Evolutionary conservation across 2,113 vertebrate genomes (phyloP).

Genomic region (Oceanites oceanicus): DNA sequence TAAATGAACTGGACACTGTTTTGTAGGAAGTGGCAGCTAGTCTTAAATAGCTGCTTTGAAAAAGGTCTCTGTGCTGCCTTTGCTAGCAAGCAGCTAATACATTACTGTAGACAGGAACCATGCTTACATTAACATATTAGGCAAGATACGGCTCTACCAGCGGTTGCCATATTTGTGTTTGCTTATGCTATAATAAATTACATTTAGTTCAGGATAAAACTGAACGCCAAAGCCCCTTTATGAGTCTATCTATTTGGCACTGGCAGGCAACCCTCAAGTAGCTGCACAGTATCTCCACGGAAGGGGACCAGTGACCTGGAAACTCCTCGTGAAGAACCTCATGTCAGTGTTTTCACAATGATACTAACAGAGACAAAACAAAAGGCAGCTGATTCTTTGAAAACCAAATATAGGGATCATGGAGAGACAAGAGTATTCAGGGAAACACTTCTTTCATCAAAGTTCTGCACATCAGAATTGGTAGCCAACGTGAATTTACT

Average conservation of each 20-base stretch:
- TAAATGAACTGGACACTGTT: conserved; percentile 7
- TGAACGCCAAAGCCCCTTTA: conserved; percentile 33
- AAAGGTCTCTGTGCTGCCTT: conserved; percentile 6
- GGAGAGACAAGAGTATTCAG: not conserved
- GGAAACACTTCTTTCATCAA: not conserved
- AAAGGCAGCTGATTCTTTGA: not conserved
- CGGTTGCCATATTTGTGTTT: conserved; percentile 42
- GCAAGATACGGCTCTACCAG: conserved; percentile 1
- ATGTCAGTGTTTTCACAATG: not conserved
- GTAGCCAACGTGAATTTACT: not conserved
- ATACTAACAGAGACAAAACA: not conserved
- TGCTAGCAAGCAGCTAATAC: conserved; percentile 42
- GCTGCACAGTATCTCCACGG: not conserved
- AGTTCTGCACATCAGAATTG: not conserved
- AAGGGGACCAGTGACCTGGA: conserved; percentile 35
- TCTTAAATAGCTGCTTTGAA: conserved; percentile 12
- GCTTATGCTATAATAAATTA: conserved; percentile 59
- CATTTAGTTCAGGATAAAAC: conserved; percentile 40
- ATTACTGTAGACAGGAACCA: conserved; percentile 46
- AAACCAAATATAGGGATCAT: not conserved
- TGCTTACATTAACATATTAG: conserved; percentile 54
- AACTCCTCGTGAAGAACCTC: not conserved
- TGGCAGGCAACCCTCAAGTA: conserved; percentile 54
- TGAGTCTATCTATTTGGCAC: conserved; percentile 18
- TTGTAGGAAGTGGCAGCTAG: conserved; percentile 20